phyloP scores from a whole-genome alignment of 2,888 invertebrate species.

The Andrena trimmerana region DNA sequence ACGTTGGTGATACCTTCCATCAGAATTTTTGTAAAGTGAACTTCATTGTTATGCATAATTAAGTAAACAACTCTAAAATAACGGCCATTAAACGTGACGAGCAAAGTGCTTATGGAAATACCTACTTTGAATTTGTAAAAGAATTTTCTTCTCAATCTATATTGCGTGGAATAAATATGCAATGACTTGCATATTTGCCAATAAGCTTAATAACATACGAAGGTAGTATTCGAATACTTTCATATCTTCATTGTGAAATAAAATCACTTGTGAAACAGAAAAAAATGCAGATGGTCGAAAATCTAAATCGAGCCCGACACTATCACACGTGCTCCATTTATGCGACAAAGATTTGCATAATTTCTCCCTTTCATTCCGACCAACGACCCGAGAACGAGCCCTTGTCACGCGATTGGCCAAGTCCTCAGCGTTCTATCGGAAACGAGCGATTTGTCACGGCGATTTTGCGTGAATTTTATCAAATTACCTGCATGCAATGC shows the following conservation, averaged over 20 bases:
- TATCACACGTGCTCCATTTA: background rate
- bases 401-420: conserved; percentile 30
- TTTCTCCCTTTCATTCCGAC: conserved; percentile 2
- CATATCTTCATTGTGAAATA: background rate
- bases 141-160: no score
- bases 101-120: no score
- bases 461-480: background rate
- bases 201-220: background rate
- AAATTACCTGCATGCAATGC: conserved; percentile 1
- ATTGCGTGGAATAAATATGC: no score
- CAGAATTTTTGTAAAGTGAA: no score
- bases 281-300: background rate
- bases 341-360: conserved; percentile 4
- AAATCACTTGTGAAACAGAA: background rate
- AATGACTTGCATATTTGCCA: no score
- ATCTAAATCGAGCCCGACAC: background rate
- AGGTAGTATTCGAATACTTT: background rate
- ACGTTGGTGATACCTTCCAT: no score
- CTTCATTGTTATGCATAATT: no score
- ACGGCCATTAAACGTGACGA: no score
- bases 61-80: no score
- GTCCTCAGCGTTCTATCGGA: conserved; percentile 47
- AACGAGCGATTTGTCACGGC: conserved; percentile 46
- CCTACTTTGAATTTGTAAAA: no score
- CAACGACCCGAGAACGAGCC: conserved; percentile 8